Conservation (phyloP, 2,113 vertebrate genomes). For the Platycercus adscitus region DNA sequence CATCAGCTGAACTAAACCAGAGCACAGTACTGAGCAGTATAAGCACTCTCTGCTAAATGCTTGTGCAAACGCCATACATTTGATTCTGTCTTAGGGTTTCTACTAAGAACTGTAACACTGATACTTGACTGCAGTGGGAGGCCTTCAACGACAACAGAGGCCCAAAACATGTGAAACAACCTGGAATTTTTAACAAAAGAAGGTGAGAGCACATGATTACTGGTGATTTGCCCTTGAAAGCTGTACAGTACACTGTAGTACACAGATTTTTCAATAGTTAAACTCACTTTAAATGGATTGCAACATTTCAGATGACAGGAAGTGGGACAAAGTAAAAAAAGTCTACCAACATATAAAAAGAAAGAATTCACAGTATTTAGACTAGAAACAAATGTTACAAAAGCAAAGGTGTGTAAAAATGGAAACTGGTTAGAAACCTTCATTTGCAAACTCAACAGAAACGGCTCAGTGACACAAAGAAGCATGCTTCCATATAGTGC, state of each 20-base stretch:
- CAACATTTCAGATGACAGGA: background rate
- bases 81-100: background rate
- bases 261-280: background rate
- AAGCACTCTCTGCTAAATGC: background rate
- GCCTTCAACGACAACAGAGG: background rate
- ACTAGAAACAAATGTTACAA: background rate
- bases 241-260: background rate
- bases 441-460: background rate
- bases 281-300: background rate
- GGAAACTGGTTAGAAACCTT: background rate
- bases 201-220: background rate
- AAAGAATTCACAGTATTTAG: background rate
- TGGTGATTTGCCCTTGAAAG: background rate
- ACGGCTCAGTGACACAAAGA: too few relatives aligned
- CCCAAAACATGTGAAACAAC: background rate
- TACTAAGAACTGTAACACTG: background rate
- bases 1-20: background rate
- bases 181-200: background rate
- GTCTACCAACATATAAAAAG: background rate
- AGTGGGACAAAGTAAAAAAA: background rate
- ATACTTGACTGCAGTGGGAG: background rate
- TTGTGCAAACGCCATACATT: background rate
- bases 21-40: background rate
- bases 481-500: background rate
- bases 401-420: background rate